Evolutionary conservation across 2,797 vertebrate species (phyloP), one percentile per base, ranked within the genome.

Genomic region (Pelochelys cantorii): DNA sequence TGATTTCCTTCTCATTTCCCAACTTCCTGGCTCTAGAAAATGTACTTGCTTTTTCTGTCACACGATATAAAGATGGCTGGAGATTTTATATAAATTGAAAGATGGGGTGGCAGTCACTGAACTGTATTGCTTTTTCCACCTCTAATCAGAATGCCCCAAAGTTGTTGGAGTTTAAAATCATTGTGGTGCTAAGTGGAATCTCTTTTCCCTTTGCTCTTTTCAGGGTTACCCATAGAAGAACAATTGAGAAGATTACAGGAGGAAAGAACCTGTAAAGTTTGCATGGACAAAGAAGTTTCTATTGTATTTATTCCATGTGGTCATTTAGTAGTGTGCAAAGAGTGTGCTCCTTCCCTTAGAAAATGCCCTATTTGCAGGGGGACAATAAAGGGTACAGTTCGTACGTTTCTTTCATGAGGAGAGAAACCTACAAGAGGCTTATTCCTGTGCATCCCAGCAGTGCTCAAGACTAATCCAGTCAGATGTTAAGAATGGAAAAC

Each of bases 261-360:
- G 90, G 99, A 99, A 97, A 98, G 99, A 60, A 99, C 99, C 4
- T 99, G 99, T 97, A 99, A 99, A 97, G 99, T 99, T 93, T 99
- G 99, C 92, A 99, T 99, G 99, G 99, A 99, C 95, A 99, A 98
- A 97, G 99, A 99, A 95, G 99, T 99, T 94, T 99, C 99, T 96
- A 98, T 99, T 23, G 99, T 99, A 86, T 99, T 99, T 97, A 99
- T 99, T 95, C 99, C 99, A 0, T 99, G 99, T 94, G 99, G 99
- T 94, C 99, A 99, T 95, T 98, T 99, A 96, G 99, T 99, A 81
- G 99, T 99, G 55, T 99, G 99, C 92, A 99, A 99, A 97, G 99
- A 99, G 87, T 99, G 99, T 34, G 99, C 99, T 0, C 99, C 99
- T 0, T 99, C 99, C 7, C 98, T 99, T 57, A 97, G 99, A 85